Percentiles rank a stretch among this genome's conserved stretches.
Conservation (phyloP, 2,888 invertebrate genomes). For the Drosophila buzzatii region DNA sequence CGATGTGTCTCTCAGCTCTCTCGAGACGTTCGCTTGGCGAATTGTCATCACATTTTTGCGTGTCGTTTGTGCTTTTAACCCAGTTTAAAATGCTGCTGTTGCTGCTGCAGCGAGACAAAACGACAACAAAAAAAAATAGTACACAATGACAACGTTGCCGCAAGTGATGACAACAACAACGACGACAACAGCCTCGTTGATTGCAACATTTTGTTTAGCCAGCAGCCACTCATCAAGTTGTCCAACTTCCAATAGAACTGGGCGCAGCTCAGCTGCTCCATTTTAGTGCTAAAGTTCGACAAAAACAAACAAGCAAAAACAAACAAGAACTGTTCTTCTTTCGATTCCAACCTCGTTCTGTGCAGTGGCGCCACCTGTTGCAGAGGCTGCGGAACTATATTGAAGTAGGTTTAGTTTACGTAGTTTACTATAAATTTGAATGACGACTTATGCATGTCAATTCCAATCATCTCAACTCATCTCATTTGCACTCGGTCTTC, state of each 20-base stretch:
- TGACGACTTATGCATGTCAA: not conserved
- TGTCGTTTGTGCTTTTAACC: slow-evolving; percentile 66
- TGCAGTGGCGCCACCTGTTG: slow-evolving; percentile 12
- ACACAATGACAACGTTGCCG: slow-evolving; percentile 48
- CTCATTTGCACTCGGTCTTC: not conserved
- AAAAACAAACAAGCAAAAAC: not conserved
- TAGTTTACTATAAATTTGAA: too few species aligned
- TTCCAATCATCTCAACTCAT: slow-evolving; percentile 10
- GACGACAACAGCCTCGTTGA: slow-evolving; percentile 26
- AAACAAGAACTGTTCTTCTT: not conserved
- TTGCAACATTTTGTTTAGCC: slow-evolving; percentile 54
- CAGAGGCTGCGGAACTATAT: not conserved
- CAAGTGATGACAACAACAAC: slow-evolving; percentile 51
- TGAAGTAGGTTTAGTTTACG: not conserved
- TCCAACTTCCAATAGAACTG: slow-evolving; percentile 56
- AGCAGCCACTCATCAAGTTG: slow-evolving; percentile 51
- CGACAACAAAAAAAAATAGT: not conserved
- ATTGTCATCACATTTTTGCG: slow-evolving; percentile 65
- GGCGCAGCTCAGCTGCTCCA: slow-evolving; percentile 48
- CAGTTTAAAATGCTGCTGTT: slow-evolving; percentile 49
- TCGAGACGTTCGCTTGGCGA: slow-evolving; percentile 46
- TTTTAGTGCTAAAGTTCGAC: slow-evolving; percentile 10
- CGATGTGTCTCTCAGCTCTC: slow-evolving; percentile 43
- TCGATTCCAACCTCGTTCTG: slow-evolving; percentile 15
- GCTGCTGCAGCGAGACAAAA: slow-evolving; percentile 34